A percentile compares a stretch with the other conserved stretches of the same genome.
phyloP scores from a whole-genome alignment of 64 coral and sea anemone species.

The Dendrophyllia cribrosa region DNA sequence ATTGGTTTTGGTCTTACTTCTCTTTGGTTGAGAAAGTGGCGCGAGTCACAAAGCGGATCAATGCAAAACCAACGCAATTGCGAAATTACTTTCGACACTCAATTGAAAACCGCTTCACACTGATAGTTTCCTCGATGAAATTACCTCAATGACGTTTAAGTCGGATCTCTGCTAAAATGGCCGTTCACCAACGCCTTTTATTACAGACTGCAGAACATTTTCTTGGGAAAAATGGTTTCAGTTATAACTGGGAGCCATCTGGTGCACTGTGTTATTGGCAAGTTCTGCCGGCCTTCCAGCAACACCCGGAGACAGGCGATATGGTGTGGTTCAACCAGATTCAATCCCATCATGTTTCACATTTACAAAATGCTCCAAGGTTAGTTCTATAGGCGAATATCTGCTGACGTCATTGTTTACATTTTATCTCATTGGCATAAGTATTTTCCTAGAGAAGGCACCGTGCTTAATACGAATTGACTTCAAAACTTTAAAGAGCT shows the following conservation, averaged over 20 bases:
- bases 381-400: neutral
- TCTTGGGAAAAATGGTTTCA: slow-evolving; percentile 49
- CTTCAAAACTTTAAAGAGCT: too few species aligned
- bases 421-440: too few species aligned
- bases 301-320: slow-evolving; percentile 66
- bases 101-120: neutral
- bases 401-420: too few species aligned
- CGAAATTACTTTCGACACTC: too few species aligned
- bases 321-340: slow-evolving; percentile 80
- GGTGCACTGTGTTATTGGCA: slow-evolving; percentile 41
- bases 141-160: neutral
- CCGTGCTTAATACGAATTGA: too few species aligned
- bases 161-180: neutral
- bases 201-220: slow-evolving; percentile 55
- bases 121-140: too few species aligned
- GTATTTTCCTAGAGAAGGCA: too few species aligned
- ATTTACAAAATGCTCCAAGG: slow-evolving; percentile 44
- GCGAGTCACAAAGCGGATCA: too few species aligned
- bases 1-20: too few species aligned
- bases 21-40: too few species aligned
- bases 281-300: slow-evolving; percentile 26
- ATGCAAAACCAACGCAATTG: too few species aligned
- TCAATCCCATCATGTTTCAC: slow-evolving; percentile 26
- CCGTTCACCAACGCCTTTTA: neutral
- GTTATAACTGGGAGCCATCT: slow-evolving; percentile 57